Percentiles rank a stretch among this genome's conserved stretches.
These are phyloP conservation scores for Ctenomys sociabilis DNA, from an alignment of 2,113 vertebrate species.

Conservation along the genomic window DNA sequence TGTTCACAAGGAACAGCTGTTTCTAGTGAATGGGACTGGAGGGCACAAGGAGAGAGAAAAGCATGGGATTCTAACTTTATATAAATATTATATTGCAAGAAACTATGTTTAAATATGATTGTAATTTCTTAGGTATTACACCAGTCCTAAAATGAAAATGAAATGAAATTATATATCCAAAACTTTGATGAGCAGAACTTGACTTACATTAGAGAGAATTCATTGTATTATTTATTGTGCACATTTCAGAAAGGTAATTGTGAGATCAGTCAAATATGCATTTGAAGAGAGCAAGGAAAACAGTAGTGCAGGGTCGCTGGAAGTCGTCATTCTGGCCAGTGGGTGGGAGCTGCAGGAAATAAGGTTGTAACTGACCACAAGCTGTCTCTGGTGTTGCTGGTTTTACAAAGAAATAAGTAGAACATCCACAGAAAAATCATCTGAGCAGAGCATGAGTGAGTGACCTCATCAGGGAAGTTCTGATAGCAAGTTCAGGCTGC, in stretches of 20 bases:
- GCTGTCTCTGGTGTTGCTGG: rapidly evolving
- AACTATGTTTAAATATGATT: not conserved
- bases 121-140: not conserved
- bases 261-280: not conserved
- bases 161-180: not conserved
- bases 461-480: not conserved
- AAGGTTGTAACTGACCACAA: not conserved
- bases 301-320: not conserved
- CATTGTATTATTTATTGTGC: not conserved
- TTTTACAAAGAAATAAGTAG: not conserved
- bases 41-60: not conserved
- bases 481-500: not conserved
- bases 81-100: not conserved
- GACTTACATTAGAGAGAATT: not conserved
- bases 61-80: not conserved
- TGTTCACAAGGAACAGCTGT: not conserved
- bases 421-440: not conserved
- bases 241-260: not conserved
- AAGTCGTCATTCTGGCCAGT: rapidly evolving
- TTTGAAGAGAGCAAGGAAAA: not conserved
- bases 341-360: too few relatives aligned
- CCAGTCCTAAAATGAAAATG: not conserved
- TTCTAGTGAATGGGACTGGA: not conserved
- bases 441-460: not conserved
- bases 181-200: not conserved